Conservation (phyloP, 2,888 invertebrate genomes). For the Phaedon cochleariae region DNA sequence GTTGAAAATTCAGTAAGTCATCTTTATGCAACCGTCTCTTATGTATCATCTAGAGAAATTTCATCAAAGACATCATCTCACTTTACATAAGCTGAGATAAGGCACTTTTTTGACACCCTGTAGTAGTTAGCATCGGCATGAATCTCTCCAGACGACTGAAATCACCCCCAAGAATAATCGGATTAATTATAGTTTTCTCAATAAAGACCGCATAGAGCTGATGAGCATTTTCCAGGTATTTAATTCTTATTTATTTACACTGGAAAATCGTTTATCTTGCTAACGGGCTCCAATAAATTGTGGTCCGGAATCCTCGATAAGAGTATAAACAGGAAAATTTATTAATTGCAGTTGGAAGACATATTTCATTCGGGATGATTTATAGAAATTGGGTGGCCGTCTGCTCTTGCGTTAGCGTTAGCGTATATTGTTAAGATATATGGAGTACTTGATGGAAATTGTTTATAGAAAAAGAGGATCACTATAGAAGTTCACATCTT, state of each 20-base stretch:
- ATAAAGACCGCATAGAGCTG: too few species aligned
- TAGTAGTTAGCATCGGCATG: neutral
- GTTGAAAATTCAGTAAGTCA: too few species aligned
- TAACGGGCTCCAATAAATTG: conserved; percentile 19
- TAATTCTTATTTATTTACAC: conserved; percentile 14
- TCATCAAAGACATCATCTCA: too few species aligned
- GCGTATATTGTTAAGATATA: neutral
- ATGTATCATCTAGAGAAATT: too few species aligned
- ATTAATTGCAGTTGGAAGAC: conserved; percentile 30
- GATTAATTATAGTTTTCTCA: neutral
- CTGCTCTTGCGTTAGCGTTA: conserved; percentile 25
- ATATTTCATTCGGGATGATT: conserved; percentile 29
- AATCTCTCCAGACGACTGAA: neutral
- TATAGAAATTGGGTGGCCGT: conserved; percentile 25
- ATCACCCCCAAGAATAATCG: neutral
- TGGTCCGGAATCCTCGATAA: conserved; percentile 23
- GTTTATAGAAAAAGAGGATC: too few species aligned
- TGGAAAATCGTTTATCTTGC: conserved; percentile 15
- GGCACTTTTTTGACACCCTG: too few species aligned
- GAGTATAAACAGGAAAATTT: conserved; percentile 32
- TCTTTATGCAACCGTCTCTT: too few species aligned
- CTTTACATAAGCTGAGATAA: too few species aligned
- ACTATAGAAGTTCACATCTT: too few species aligned
- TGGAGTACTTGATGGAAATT: too few species aligned
- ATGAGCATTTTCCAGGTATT: conserved; percentile 10